These are phyloP conservation scores for Orestias chungarensis DNA, from an alignment of 2,797 vertebrate genomes.

Conservation along the genomic window DNA sequence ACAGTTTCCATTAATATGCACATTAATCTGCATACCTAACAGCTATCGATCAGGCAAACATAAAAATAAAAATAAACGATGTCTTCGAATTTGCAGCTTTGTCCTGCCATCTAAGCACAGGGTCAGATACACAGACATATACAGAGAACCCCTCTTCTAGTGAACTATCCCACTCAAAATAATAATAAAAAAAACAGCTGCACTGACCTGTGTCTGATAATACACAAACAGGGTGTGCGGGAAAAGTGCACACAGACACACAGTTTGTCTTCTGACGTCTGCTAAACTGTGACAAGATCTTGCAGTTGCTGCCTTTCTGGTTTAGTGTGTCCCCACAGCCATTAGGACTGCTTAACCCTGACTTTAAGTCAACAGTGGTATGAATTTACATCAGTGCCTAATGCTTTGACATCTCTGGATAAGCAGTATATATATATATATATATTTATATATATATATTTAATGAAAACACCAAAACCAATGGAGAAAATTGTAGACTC, in stretches of 20 bases:
- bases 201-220: conserved; percentile 73
- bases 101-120: conserved; percentile 22
- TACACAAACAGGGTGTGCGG: conserved; percentile 69
- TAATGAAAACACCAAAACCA: conserved; percentile 27
- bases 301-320: conserved; percentile 67
- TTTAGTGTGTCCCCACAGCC: conserved; percentile 72
- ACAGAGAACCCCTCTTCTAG: conserved; percentile 42
- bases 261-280: conserved; percentile 37
- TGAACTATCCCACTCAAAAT: conserved; percentile 50
- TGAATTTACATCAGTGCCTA: neutral
- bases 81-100: conserved; percentile 29
- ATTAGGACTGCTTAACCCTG: conserved; percentile 63
- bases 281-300: conserved; percentile 61
- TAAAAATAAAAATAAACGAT: conserved; percentile 27
- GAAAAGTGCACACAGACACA: conserved; percentile 43
- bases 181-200: conserved; percentile 62
- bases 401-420: conserved; percentile 11
- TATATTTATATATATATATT: too few relatives aligned
- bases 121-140: conserved; percentile 19
- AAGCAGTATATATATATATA: too few relatives aligned
- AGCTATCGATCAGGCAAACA: conserved; percentile 34
- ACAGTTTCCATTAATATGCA: conserved; percentile 5
- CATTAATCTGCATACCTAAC: too few relatives aligned
- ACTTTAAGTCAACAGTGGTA: conserved; percentile 48
- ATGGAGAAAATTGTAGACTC: conserved; percentile 58